These are phyloP conservation scores for Ochotona princeps DNA, from an alignment of 2,113 vertebrate genomes.

Conservation along the genomic window DNA sequence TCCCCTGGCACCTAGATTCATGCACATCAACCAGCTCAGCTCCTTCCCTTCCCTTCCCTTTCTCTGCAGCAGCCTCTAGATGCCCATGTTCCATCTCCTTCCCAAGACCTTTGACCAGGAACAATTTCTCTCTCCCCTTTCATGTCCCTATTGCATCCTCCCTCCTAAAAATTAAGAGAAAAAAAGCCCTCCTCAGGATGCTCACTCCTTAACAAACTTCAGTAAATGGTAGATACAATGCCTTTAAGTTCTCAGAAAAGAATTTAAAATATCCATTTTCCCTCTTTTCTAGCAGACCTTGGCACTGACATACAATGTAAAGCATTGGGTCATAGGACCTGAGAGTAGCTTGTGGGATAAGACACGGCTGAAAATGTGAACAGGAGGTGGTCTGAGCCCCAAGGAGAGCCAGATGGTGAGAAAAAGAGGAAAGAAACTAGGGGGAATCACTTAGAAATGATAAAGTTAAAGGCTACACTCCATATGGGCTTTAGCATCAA, in stretches of 20 bases:
- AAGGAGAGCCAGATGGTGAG: background rate
- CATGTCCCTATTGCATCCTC: background rate
- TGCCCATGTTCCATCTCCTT: background rate
- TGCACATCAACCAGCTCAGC: background rate
- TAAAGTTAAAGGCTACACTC: background rate
- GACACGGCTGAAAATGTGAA: background rate
- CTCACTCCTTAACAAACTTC: constrained; percentile 3
- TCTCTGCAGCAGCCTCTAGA: background rate
- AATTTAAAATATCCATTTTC: constrained; percentile 2
- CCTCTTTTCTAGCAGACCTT: background rate
- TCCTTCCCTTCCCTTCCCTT: background rate
- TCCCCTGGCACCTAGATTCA: background rate
- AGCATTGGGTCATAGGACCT: background rate
- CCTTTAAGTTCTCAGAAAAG: constrained; percentile 37
- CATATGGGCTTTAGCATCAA: background rate
- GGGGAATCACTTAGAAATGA: background rate
- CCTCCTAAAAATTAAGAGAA: constrained; percentile 8
- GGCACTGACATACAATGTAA: background rate
- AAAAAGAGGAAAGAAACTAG: background rate
- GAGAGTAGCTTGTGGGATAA: background rate
- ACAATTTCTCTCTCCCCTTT: background rate
- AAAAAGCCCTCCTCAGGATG: background rate
- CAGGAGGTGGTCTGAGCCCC: background rate
- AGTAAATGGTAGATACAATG: background rate
- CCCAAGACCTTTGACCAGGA: background rate